These are phyloP conservation scores for Apotomis turbidana DNA, from an alignment of 2,888 invertebrate genomes.

Conservation along the genomic window DNA sequence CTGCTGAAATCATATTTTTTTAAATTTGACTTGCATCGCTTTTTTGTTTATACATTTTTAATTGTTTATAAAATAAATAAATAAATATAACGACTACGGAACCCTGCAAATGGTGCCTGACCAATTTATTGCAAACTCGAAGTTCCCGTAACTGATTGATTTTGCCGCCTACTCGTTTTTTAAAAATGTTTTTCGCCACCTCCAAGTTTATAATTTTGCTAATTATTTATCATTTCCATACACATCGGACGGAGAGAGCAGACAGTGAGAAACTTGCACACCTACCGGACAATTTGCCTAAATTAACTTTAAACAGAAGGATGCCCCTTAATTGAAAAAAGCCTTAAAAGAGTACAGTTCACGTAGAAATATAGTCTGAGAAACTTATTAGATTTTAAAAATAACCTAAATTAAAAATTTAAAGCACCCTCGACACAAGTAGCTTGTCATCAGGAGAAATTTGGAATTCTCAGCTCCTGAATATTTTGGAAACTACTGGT, in stretches of 20 bases:
- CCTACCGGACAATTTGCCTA: conserved; percentile 38
- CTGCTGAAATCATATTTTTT: too few relatives aligned
- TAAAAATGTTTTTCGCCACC: conserved; percentile 24
- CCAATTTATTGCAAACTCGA: neutral
- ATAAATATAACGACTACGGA: neutral
- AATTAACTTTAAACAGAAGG: conserved; percentile 42
- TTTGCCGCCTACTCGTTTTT: conserved; percentile 17
- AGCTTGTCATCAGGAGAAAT: too few relatives aligned
- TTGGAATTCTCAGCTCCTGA: too few relatives aligned
- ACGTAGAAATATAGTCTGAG: neutral
- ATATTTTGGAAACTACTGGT: too few relatives aligned
- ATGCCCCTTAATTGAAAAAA: conserved; percentile 43
- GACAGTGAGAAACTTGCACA: conserved; percentile 39
- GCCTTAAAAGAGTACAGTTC: conserved; percentile 33
- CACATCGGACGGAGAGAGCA: neutral
- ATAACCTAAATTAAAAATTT: neutral
- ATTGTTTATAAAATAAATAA: too few relatives aligned
- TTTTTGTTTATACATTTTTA: too few relatives aligned
- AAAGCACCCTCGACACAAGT: too few relatives aligned
- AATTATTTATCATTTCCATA: conserved; percentile 39
- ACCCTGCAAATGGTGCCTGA: neutral
- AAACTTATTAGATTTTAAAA: neutral
- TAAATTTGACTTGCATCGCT: too few relatives aligned
- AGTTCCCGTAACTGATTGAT: neutral
- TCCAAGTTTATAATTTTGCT: conserved; percentile 16